Evolutionary conservation across 2,888 invertebrate genomes (phyloP).

Genomic region (Sisyra nigra): DNA sequence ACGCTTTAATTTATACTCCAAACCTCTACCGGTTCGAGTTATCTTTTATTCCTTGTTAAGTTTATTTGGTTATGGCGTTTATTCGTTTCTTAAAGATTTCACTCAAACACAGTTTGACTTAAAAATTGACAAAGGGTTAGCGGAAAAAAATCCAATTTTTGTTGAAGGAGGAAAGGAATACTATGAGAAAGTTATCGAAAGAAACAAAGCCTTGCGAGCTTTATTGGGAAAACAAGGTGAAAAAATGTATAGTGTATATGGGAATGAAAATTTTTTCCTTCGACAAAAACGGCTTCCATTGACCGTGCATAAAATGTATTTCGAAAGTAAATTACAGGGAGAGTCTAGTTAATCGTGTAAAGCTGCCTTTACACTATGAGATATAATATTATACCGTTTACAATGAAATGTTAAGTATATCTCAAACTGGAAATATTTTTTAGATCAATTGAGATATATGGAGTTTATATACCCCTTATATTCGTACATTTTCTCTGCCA

Average conservation of each 20-base stretch:
- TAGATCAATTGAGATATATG: too few relatives aligned
- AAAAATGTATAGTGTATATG: conserved; percentile 41
- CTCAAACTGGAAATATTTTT: too few relatives aligned
- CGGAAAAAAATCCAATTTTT: conserved; percentile 41
- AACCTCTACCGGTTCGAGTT: conserved; percentile 30
- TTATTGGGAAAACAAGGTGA: conserved; percentile 47
- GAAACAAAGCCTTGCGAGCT: conserved; percentile 55
- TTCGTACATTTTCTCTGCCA: too few relatives aligned
- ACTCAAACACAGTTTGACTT: conserved; percentile 45
- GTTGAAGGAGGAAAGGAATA: conserved; percentile 58
- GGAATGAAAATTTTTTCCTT: conserved; percentile 51
- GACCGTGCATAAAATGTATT: conserved; percentile 46
- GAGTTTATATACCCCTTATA: too few relatives aligned
- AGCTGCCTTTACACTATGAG: too few relatives aligned
- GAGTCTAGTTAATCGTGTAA: conserved; percentile 16
- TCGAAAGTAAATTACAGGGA: conserved; percentile 37
- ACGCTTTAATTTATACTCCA: conserved; percentile 35
- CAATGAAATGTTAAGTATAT: too few relatives aligned
- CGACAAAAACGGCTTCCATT: conserved; percentile 48
- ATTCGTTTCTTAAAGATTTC: conserved; percentile 46
- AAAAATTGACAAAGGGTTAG: conserved; percentile 42
- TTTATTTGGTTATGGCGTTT: conserved; percentile 38
- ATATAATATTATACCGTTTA: too few relatives aligned
- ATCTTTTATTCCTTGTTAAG: conserved; percentile 38
- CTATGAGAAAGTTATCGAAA: conserved; percentile 52